phyloP scores from a whole-genome alignment of 2,113 vertebrate genomes.

The Tursiops truncatus region DNA sequence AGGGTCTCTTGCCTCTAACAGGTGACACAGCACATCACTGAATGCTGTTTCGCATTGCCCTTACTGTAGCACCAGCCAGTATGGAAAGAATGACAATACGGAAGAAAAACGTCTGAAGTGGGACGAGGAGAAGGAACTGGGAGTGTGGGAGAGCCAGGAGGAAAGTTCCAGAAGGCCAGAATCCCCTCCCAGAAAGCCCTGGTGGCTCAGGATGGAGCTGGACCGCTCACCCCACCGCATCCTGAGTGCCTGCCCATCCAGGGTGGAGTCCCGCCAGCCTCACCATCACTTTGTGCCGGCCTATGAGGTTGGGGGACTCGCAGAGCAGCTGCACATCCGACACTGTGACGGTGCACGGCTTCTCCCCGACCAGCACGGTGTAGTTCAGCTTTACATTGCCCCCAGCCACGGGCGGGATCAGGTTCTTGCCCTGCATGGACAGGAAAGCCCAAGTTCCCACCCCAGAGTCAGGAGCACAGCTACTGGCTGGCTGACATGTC shows the following conservation, averaged over 20 bases:
- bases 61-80: not conserved
- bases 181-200: rapidly evolving
- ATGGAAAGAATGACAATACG: not conserved
- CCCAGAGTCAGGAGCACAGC: not conserved
- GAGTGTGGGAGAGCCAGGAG: not conserved
- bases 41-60: not conserved
- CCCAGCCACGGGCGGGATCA: conserved; percentile 93
- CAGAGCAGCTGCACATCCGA: conserved; percentile 98
- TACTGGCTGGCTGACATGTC: not conserved
- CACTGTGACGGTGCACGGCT: conserved; percentile 94
- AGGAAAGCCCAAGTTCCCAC: not conserved
- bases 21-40: not conserved
- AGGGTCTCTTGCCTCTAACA: not conserved
- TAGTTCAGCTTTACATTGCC: conserved; percentile 97
- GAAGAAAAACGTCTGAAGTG: not conserved
- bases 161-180: not conserved
- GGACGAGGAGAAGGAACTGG: not conserved
- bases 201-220: rapidly evolving
- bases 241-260: rapidly evolving
- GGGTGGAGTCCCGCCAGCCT: conserved; percentile 66
- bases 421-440: conserved; percentile 91
- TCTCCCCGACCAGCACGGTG: conserved; percentile 95
- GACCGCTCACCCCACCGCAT: rapidly evolving
- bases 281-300: conserved; percentile 97
- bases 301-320: conserved; percentile 96